phyloP scores from a whole-genome alignment of 2,888 invertebrate species.

The Poecilus cupreus region DNA sequence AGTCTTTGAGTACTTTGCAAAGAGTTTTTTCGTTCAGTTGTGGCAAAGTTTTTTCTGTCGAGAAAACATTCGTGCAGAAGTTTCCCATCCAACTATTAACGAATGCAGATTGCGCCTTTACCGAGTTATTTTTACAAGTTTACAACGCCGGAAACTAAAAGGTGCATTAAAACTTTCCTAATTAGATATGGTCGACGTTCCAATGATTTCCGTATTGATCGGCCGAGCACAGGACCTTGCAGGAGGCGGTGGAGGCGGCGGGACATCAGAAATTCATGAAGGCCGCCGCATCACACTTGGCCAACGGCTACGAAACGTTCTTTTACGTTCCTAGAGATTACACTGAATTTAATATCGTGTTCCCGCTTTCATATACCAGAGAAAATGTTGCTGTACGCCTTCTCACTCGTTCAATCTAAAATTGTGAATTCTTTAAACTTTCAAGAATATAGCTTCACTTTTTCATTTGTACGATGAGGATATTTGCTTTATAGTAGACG shows the following conservation, averaged over 20 bases:
- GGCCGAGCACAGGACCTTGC: neutral
- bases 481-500: no score
- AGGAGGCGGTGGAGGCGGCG: neutral
- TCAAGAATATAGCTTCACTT: no score
- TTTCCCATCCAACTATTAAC: conserved; percentile 55
- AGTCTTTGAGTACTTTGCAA: conserved; percentile 47
- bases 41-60: conserved; percentile 36
- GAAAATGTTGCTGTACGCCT: conserved; percentile 12
- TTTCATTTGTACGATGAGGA: no score
- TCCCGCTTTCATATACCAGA: conserved; percentile 25
- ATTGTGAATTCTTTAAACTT: conserved; percentile 6
- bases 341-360: conserved; percentile 41
- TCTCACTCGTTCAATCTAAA: conserved; percentile 21
- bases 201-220: conserved; percentile 53
- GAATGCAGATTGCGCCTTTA: conserved; percentile 57
- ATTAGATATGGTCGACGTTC: conserved; percentile 56
- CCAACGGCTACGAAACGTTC: conserved; percentile 30
- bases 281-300: conserved; percentile 10
- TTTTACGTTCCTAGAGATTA: conserved; percentile 41
- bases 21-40: conserved; percentile 42
- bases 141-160: conserved; percentile 57
- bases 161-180: conserved; percentile 57
- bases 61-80: conserved; percentile 21
- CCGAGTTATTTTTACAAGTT: conserved; percentile 58
- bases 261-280: conserved; percentile 19